Percentiles rank a stretch among this genome's conserved stretches.
Conservation (phyloP, 2,888 invertebrate species). For the Carterocephalus palaemon region DNA sequence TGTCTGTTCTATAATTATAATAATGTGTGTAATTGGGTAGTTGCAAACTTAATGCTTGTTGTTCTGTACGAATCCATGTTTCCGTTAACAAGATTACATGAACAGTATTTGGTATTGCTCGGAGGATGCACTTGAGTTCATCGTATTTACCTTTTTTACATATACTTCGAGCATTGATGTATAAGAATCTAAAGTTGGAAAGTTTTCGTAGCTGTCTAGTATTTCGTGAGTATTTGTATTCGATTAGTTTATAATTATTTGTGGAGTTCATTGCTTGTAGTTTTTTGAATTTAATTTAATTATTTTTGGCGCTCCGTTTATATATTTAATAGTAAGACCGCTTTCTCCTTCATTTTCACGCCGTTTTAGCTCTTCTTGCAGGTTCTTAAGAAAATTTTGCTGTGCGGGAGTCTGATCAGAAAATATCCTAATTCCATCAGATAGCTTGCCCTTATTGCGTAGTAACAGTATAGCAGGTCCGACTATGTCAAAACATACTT, state of each 20-base stretch:
- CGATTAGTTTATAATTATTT: not conserved
- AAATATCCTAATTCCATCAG: conserved; percentile 12
- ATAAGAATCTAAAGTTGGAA: conserved; percentile 10
- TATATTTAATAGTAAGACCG: conserved; percentile 15
- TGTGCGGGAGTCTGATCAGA: conserved; percentile 28
- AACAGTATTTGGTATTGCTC: conserved; percentile 9
- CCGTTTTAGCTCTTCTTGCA: conserved; percentile 21
- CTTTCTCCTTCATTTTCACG: conserved; percentile 17
- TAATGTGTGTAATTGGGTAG: not conserved
- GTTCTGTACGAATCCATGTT: conserved; percentile 8
- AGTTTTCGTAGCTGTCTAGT: conserved; percentile 2
- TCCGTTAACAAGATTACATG: conserved; percentile 15
- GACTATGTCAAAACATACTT: conserved; percentile 23
- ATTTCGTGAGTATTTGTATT: conserved; percentile 7
- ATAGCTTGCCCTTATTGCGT: conserved; percentile 21
- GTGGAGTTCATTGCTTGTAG: conserved; percentile 3
- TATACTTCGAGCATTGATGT: conserved; percentile 23
- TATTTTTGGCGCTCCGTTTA: conserved; percentile 10
- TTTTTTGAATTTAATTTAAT: conserved; percentile 10
- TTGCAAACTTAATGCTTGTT: not conserved
- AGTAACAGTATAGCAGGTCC: conserved; percentile 22
- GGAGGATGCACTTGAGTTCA: conserved; percentile 5
- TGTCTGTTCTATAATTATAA: conserved; percentile 7
- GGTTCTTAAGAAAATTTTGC: conserved; percentile 12
- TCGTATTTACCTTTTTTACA: conserved; percentile 18